A percentile compares a stretch with the other conserved stretches of the same genome.
These are phyloP conservation scores for Malurus leucopterus DNA, from an alignment of 2,797 vertebrate genomes.

Conservation along the genomic window DNA sequence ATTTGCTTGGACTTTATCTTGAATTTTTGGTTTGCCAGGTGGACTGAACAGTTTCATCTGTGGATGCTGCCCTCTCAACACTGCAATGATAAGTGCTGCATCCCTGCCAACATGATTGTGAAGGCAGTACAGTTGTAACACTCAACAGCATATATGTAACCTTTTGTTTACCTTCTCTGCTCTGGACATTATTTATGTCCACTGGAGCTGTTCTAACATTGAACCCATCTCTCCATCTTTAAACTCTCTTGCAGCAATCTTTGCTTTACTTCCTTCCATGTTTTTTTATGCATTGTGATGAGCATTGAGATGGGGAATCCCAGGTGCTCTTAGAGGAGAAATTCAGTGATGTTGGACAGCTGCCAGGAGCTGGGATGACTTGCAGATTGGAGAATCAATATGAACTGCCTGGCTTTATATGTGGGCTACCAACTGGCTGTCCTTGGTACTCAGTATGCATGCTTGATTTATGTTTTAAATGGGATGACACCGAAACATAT, in stretches of 20 bases:
- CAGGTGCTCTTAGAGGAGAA: not conserved
- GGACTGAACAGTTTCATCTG: not conserved
- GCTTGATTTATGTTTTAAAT: not conserved
- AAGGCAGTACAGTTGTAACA: not conserved
- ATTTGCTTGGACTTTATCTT: not conserved
- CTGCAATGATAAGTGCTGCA: not conserved
- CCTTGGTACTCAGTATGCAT: not conserved
- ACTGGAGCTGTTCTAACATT: not conserved
- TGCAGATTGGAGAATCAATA: slow-evolving; percentile 9
- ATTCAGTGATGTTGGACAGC: not conserved
- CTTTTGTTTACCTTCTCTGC: not conserved
- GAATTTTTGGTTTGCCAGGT: not conserved
- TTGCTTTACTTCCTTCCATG: not conserved
- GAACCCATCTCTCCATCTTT: not conserved
- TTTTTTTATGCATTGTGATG: slow-evolving; percentile 3
- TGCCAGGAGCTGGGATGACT: not conserved
- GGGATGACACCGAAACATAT: not conserved
- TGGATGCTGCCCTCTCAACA: not conserved
- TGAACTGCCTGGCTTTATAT: not conserved
- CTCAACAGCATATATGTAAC: not conserved
- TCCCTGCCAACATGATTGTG: not conserved
- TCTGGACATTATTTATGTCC: not conserved
- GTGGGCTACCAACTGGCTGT: not conserved
- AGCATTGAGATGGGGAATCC: not conserved
- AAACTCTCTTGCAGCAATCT: not conserved